phyloP scores from a whole-genome alignment of 2,888 invertebrate species.

The Meiosimyza decipiens region DNA sequence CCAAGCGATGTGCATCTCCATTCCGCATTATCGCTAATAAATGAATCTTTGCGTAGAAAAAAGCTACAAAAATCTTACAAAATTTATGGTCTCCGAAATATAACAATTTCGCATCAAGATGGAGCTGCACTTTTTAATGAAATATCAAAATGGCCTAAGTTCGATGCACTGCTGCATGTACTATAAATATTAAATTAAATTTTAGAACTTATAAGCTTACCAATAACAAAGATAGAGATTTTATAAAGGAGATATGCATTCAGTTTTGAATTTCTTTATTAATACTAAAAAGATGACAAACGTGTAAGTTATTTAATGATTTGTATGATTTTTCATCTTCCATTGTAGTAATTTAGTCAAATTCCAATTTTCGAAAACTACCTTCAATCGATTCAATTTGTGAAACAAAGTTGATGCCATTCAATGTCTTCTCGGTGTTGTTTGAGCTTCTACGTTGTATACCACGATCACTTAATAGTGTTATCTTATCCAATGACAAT shows the following conservation, averaged over 20 bases:
- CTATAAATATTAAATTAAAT: slow-evolving; percentile 31
- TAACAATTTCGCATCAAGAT: slow-evolving; percentile 45
- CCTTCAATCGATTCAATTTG: slow-evolving; percentile 68
- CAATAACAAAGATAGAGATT: slow-evolving; percentile 2
- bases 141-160: slow-evolving; percentile 51
- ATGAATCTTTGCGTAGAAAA: slow-evolving; percentile 52
- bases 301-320: too few species aligned
- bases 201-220: neutral
- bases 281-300: too few species aligned
- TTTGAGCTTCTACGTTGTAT: slow-evolving; percentile 65
- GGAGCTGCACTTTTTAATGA: slow-evolving; percentile 49
- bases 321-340: too few species aligned
- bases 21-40: slow-evolving; percentile 53
- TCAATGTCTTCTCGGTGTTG: slow-evolving; percentile 57
- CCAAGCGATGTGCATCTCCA: slow-evolving; percentile 52
- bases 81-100: slow-evolving; percentile 47
- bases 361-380: slow-evolving; percentile 77
- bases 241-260: neutral
- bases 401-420: slow-evolving; percentile 60
- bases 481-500: slow-evolving; percentile 74
- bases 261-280: too few species aligned
- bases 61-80: slow-evolving; percentile 48
- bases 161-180: slow-evolving; percentile 47
- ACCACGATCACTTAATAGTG: slow-evolving; percentile 74
- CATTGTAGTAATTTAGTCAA: slow-evolving; percentile 67